phyloP scores from a whole-genome alignment of 64 coral and sea anemone genomes.

The Stichodactyla mertensii region DNA sequence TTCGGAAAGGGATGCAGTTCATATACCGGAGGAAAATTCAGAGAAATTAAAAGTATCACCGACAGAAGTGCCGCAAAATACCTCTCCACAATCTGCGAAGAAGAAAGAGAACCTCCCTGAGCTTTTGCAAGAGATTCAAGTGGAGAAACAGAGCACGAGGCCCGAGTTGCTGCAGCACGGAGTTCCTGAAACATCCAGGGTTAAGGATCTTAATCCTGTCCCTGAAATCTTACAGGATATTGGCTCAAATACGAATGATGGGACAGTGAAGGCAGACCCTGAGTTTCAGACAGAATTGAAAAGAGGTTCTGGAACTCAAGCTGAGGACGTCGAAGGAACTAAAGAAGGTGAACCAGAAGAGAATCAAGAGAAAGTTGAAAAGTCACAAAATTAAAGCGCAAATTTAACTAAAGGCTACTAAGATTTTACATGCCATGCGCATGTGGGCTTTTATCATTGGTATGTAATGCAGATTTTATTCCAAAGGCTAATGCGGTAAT shows the following conservation, averaged over 20 bases:
- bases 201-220: background rate
- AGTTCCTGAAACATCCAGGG: background rate
- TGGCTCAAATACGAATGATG: background rate
- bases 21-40: background rate
- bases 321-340: background rate
- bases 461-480: too few species aligned
- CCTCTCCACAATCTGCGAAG: background rate
- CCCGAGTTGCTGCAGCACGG: background rate
- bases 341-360: background rate
- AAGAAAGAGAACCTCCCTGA: background rate
- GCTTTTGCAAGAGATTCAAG: background rate
- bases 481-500: too few species aligned
- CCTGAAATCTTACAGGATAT: slow-evolving; percentile 1
- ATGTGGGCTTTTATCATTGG: too few species aligned
- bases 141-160: background rate
- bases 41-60: background rate
- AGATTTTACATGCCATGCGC: too few species aligned
- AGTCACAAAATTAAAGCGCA: too few species aligned
- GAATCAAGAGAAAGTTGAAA: background rate
- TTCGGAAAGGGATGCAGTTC: background rate
- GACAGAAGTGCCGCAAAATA: too few species aligned
- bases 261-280: background rate
- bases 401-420: too few species aligned
- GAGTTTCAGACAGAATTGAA: too few species aligned
- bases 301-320: background rate